Percentiles rank a stretch among this genome's conserved stretches.
These are phyloP conservation scores for Leptura quadrifasciata DNA, from an alignment of 2,888 invertebrate genomes.

Conservation along the genomic window DNA sequence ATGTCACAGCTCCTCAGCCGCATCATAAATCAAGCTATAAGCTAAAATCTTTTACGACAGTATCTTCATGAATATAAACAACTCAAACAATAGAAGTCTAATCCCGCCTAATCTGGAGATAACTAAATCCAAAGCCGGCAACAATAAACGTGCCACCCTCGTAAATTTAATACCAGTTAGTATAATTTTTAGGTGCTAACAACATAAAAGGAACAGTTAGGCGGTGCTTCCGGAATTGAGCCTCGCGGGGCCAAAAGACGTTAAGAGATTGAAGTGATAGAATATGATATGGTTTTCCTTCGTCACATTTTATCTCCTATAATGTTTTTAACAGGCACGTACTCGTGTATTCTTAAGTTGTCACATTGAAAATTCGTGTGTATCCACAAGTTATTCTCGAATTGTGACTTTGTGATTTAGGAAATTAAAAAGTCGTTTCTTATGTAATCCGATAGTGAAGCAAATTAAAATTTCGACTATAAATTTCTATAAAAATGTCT, in stretches of 20 bases:
- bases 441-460: too few species aligned
- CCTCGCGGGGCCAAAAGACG: slow-evolving; percentile 37
- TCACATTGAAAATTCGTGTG: neutral
- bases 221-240: slow-evolving; percentile 44
- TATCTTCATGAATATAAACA: slow-evolving; percentile 1
- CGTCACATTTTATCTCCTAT: slow-evolving; percentile 45
- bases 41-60: neutral
- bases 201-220: slow-evolving; percentile 36
- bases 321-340: neutral
- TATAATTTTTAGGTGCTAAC: slow-evolving; percentile 33
- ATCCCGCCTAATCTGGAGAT: neutral
- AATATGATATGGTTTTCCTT: slow-evolving; percentile 50
- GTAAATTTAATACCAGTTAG: slow-evolving; percentile 23
- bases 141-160: slow-evolving; percentile 14
- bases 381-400: too few species aligned
- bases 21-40: neutral
- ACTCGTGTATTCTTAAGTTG: neutral
- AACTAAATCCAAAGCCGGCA: neutral
- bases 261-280: slow-evolving; percentile 50
- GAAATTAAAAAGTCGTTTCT: too few species aligned
- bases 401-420: too few species aligned
- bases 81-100: slow-evolving; percentile 15
- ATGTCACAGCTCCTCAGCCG: neutral
- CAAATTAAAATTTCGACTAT: too few species aligned
- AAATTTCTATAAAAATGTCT: too few species aligned